Conservation (phyloP, 2,888 invertebrate species). For the Drosophila neotestacea region DNA sequence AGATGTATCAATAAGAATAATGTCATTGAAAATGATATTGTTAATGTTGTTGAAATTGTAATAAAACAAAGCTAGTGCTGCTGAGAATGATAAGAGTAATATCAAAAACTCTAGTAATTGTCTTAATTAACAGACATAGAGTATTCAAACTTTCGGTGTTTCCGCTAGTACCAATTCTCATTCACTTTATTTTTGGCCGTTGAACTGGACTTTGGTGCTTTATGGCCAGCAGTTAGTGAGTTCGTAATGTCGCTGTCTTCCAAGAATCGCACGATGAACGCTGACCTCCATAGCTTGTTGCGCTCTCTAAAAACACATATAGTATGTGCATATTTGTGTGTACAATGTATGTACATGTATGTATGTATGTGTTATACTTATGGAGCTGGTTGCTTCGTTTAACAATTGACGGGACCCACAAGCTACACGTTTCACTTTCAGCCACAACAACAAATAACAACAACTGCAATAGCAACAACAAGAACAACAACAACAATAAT, state of each 20-base stretch:
- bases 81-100: no score
- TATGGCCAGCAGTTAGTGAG: slow-evolving; percentile 59
- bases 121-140: slow-evolving; percentile 1
- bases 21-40: no score
- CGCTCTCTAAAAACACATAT: slow-evolving; percentile 28
- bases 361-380: slow-evolving; percentile 21
- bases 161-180: neutral
- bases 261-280: slow-evolving; percentile 62
- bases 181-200: slow-evolving; percentile 33
- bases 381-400: slow-evolving; percentile 22
- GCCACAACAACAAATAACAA: slow-evolving; percentile 29
- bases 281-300: slow-evolving; percentile 66
- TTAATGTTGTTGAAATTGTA: no score
- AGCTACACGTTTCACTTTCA: slow-evolving; percentile 73
- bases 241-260: slow-evolving; percentile 68
- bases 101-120: no score
- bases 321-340: slow-evolving; percentile 1
- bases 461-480: slow-evolving; percentile 13
- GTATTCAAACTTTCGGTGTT: slow-evolving; percentile 22
- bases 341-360: neutral
- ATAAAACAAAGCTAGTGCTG: no score
- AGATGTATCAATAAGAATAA: no score
- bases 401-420: slow-evolving; percentile 62
- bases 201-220: slow-evolving; percentile 74
- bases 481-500: slow-evolving; percentile 41